Base-by-base conservation (phyloP, 2,888 invertebrate species). In the Eremobia ochroleuca region DNA sequence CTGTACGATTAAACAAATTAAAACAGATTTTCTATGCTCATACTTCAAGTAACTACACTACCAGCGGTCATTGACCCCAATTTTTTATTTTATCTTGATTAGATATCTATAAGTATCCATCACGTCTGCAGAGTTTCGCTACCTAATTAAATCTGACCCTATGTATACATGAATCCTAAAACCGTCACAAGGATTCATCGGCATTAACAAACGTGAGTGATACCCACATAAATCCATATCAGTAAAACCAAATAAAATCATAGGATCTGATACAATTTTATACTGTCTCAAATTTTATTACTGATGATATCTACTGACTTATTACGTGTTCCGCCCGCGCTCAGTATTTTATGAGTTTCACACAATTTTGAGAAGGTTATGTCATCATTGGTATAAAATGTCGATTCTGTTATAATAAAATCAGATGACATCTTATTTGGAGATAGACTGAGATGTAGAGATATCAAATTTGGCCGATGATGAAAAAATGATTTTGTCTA, bases 261-360 rank as follows among this genome's bases (percentile, higher is more conserved):
- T 61, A 75, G 75, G 66, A 76, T 76, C 73, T 66, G 86, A 82
- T 85, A 83, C 80, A 76, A 74, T 80, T 86, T 79, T 82, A 71
- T 71, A 79, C 75, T 65, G 78, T 85, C 80, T 86, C 85, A 78
- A 83, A 89, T 85, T 88, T 89, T 89, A 88, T 89, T 86, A 78
- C 81, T 74, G 86, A 87, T 89, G 64, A 77, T 89, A 88, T 89
- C 89, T 73, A 74, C 69, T 81, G 80, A 77, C 73, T 79, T 87
- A 85, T 87, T 87, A 79, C 68, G 73, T 83, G 81, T 86, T 73
- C 79, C 79, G 72, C 79, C 80, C 81, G 72, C 81, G 79, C 77
- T 72, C 67, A 11, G 46, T 73, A 77, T 85, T 88, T 88, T 86
- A 88, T 70, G 81, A 80, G 77, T 49, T 83, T 87, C 80, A 89